A percentile compares a stretch with the other conserved stretches of the same genome.
Conservation (phyloP, 2,888 invertebrate species). For the Drosophila rubida region DNA sequence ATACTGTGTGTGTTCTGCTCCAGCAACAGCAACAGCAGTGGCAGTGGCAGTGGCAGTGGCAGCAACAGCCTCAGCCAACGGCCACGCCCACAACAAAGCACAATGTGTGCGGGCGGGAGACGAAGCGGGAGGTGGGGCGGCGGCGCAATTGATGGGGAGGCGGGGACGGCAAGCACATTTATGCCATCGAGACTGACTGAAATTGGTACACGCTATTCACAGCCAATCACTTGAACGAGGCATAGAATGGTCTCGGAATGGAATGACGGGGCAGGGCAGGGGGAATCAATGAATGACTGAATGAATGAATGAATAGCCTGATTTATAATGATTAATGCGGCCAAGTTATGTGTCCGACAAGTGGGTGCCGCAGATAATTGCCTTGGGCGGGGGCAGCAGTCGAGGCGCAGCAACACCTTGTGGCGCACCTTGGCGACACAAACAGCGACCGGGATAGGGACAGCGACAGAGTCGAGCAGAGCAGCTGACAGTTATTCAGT, state of each 20-base stretch:
- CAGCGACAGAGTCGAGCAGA: background rate
- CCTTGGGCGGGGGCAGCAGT: slow-evolving; percentile 1
- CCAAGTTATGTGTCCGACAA: slow-evolving; percentile 54
- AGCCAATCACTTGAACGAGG: slow-evolving; percentile 31
- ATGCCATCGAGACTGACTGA: slow-evolving; percentile 38
- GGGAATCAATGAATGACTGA: slow-evolving; percentile 15
- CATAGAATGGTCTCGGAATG: slow-evolving; percentile 4
- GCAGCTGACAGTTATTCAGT: slow-evolving; percentile 50
- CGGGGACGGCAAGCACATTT: background rate
- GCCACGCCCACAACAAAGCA: slow-evolving; percentile 10
- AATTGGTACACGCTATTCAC: slow-evolving; percentile 27
- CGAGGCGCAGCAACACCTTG: background rate
- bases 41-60: too few species aligned
- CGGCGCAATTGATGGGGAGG: background rate
- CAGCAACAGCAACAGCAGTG: background rate
- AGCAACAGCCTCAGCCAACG: background rate
- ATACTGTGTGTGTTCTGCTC: slow-evolving; percentile 29
- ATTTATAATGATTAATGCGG: slow-evolving; percentile 77
- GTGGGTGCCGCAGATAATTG: slow-evolving; percentile 36
- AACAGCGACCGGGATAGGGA: too few species aligned
- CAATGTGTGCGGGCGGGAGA: background rate
- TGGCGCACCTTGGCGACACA: slow-evolving; percentile 1
- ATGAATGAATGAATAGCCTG: slow-evolving; percentile 65
- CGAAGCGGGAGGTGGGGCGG: background rate
- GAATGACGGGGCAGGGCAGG: background rate